phyloP scores from a whole-genome alignment of 2,888 invertebrate species.

The Helleia helle region DNA sequence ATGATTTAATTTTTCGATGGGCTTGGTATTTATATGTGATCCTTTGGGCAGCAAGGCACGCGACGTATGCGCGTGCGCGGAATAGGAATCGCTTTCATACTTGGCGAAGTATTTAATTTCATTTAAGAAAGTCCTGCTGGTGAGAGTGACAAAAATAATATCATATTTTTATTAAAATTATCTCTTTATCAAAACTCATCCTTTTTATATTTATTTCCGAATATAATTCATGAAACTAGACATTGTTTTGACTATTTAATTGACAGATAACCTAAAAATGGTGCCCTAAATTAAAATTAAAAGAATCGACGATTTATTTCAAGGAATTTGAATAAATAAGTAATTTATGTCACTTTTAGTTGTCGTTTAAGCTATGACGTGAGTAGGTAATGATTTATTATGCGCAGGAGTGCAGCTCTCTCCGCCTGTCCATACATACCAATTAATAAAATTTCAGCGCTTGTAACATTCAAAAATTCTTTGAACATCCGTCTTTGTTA shows the following conservation, averaged over 20 bases:
- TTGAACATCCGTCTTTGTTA: slow-evolving; percentile 16
- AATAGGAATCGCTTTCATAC: slow-evolving; percentile 51
- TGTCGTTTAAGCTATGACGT: not conserved
- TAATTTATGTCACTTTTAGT: not conserved
- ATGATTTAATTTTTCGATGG: slow-evolving; percentile 75
- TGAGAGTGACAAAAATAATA: slow-evolving; percentile 47
- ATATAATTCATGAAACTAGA: not conserved
- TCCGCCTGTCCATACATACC: slow-evolving; percentile 34
- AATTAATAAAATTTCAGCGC: slow-evolving; percentile 29
- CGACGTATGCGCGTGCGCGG: slow-evolving; percentile 43
- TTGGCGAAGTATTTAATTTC: slow-evolving; percentile 65
- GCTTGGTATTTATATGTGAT: slow-evolving; percentile 79
- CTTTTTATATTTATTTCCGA: no score
- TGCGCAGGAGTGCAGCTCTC: slow-evolving; percentile 34
- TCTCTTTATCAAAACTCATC: no score
- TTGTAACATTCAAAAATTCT: slow-evolving; percentile 22
- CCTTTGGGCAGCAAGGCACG: slow-evolving; percentile 71
- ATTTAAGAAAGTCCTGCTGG: slow-evolving; percentile 66
- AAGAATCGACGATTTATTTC: not conserved
- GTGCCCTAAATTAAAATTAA: not conserved
- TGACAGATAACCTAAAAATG: not conserved
- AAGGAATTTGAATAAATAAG: not conserved
- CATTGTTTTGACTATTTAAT: not conserved
- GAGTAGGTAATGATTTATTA: slow-evolving; percentile 26
- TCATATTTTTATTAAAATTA: slow-evolving; percentile 17